These are phyloP conservation scores for Anguilla anguilla DNA, from an alignment of 2,797 vertebrate genomes.

Conservation along the genomic window DNA sequence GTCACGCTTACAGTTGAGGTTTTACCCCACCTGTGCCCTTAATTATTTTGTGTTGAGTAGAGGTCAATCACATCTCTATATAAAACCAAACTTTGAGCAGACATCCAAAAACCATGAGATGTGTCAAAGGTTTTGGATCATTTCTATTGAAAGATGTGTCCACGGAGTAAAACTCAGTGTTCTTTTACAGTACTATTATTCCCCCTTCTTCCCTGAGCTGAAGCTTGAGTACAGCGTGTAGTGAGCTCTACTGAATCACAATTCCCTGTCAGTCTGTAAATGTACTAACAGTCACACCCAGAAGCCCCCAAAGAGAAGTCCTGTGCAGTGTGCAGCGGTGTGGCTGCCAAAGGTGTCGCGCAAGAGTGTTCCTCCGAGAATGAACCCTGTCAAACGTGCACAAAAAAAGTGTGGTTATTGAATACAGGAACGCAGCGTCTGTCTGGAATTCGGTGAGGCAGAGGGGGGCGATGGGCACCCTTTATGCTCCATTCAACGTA, in stretches of 20 bases:
- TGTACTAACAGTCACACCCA: neutral
- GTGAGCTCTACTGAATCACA: neutral
- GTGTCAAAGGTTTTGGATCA: neutral
- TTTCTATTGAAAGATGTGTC: neutral
- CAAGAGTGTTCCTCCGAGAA: neutral
- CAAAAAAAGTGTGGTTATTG: neutral
- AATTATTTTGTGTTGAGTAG: neutral
- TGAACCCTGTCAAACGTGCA: neutral
- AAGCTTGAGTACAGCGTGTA: neutral
- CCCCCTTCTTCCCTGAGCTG: no score
- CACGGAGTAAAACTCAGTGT: neutral
- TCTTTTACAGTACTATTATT: neutral
- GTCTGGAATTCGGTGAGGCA: neutral
- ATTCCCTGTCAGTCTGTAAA: neutral
- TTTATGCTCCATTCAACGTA: neutral
- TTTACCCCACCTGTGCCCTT: constrained; percentile 68
- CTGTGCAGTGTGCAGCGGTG: neutral
- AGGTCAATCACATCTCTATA: neutral
- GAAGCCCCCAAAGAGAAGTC: constrained; percentile 1
- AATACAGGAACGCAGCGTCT: neutral
- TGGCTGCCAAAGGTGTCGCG: neutral
- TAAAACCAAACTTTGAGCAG: neutral
- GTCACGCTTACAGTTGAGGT: neutral
- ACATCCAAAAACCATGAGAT: no score
- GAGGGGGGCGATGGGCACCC: neutral